A percentile compares a stretch with the other conserved stretches of the same genome.
phyloP scores from a whole-genome alignment of 2,888 invertebrate genomes.

The Ferrisia virgata region DNA sequence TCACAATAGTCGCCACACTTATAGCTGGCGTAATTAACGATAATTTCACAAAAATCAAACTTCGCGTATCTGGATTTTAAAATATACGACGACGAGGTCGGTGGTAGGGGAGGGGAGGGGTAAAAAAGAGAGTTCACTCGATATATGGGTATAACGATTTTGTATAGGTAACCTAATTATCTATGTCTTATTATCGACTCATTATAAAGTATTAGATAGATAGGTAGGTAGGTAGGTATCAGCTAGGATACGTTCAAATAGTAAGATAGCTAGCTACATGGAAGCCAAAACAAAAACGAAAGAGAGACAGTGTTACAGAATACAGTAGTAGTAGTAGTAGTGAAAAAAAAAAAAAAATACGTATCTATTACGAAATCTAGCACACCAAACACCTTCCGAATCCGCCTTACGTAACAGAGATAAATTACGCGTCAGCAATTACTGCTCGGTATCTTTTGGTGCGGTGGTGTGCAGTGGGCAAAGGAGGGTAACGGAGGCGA shows the following conservation, averaged over 20 bases:
- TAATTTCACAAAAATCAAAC: no score
- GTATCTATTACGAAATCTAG: constrained; percentile 8
- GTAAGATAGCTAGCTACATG: not conserved
- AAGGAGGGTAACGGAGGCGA: not conserved
- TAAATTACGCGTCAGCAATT: not conserved
- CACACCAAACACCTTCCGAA: constrained; percentile 1
- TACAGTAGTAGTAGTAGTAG: no score
- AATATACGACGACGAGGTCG: no score
- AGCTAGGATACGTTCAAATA: not conserved
- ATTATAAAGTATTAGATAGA: no score
- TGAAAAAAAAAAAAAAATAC: not conserved
- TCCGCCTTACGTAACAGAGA: constrained; percentile 5
- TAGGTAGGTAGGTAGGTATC: no score
- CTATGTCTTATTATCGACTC: not conserved
- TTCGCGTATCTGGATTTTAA: no score
- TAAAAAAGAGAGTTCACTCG: not conserved
- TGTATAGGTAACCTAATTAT: not conserved
- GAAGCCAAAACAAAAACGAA: not conserved
- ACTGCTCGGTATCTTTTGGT: not conserved
- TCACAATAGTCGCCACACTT: no score
- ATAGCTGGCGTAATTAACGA: no score
- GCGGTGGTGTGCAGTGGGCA: not conserved
- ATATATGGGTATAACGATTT: not conserved
- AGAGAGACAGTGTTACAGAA: not conserved
- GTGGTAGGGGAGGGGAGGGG: not conserved